Evolutionary conservation across 2,888 invertebrate genomes (phyloP).

Genomic region (Pterostichus madidus): DNA sequence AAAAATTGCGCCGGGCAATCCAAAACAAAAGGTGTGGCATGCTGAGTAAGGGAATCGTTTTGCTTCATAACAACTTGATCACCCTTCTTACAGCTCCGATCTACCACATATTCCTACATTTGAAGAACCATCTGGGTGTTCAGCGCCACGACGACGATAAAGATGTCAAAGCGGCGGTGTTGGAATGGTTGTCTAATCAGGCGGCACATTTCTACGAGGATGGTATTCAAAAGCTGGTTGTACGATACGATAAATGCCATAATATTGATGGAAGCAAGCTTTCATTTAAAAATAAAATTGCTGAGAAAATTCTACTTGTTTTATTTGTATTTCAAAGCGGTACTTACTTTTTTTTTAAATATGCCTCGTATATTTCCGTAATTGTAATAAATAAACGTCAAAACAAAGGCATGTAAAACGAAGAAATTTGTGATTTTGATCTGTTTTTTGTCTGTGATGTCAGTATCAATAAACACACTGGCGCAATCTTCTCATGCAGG

Average conservation of each 20-base stretch:
- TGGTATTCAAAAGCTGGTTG: conserved; percentile 67
- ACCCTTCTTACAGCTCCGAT: background rate
- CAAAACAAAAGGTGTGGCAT: conserved; percentile 35
- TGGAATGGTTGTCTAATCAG: too few species aligned
- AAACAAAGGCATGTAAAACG: too few species aligned
- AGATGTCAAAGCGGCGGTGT: conserved; percentile 38
- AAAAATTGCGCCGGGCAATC: conserved; percentile 35
- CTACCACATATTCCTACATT: conserved; percentile 55
- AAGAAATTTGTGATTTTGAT: too few species aligned
- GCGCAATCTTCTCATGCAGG: too few species aligned
- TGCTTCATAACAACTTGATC: conserved; percentile 30
- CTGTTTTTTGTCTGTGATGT: too few species aligned
- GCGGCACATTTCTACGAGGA: conserved; percentile 31
- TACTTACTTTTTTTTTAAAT: conserved; percentile 1
- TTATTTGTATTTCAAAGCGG: conserved; percentile 12
- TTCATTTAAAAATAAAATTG: conserved; percentile 28
- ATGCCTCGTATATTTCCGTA: background rate
- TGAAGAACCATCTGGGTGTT: conserved; percentile 63
- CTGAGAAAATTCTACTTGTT: conserved; percentile 23
- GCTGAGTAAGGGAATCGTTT: background rate
- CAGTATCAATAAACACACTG: too few species aligned
- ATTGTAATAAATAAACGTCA: too few species aligned
- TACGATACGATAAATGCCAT: conserved; percentile 68
- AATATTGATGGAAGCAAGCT: conserved; percentile 59
- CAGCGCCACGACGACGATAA: conserved; percentile 53